These are phyloP conservation scores for Micromesistius poutassou DNA, from an alignment of 2,797 vertebrate species.

Conservation along the genomic window DNA sequence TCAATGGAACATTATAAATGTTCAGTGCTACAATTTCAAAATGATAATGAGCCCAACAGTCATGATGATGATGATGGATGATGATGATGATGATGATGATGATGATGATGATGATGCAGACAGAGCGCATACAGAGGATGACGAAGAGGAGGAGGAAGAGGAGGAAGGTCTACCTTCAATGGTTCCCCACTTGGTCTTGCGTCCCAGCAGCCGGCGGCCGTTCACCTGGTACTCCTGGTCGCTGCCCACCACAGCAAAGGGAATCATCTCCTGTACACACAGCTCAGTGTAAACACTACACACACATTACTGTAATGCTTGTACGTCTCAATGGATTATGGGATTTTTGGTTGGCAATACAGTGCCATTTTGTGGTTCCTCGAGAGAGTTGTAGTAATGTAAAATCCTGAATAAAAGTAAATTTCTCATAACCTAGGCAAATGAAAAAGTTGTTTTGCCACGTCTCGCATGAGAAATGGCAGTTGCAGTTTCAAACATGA, in stretches of 20 bases:
- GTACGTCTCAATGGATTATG: too few species aligned
- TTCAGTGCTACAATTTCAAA: too few species aligned
- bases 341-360: too few species aligned
- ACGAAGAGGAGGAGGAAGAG: background rate
- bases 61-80: background rate
- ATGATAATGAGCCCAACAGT: background rate
- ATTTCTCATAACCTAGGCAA: too few species aligned
- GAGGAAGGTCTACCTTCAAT: constrained; percentile 84
- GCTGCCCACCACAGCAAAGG: constrained; percentile 96
- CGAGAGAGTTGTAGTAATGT: too few species aligned
- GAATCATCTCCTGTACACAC: constrained; percentile 89
- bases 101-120: background rate
- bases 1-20: too few species aligned
- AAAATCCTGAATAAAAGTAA: too few species aligned
- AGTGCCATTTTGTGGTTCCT: too few species aligned
- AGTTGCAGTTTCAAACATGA: too few species aligned
- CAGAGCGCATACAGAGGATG: background rate
- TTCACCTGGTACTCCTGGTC: constrained; percentile 98
- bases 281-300: background rate
- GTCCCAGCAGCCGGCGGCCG: constrained; percentile 90
- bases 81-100: too few species aligned
- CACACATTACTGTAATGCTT: background rate
- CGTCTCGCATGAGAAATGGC: too few species aligned
- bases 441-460: too few species aligned
- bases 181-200: constrained; percentile 98